These are phyloP conservation scores for Megathymus violae DNA, from an alignment of 1,140 invertebrate genomes.

Conservation along the genomic window DNA sequence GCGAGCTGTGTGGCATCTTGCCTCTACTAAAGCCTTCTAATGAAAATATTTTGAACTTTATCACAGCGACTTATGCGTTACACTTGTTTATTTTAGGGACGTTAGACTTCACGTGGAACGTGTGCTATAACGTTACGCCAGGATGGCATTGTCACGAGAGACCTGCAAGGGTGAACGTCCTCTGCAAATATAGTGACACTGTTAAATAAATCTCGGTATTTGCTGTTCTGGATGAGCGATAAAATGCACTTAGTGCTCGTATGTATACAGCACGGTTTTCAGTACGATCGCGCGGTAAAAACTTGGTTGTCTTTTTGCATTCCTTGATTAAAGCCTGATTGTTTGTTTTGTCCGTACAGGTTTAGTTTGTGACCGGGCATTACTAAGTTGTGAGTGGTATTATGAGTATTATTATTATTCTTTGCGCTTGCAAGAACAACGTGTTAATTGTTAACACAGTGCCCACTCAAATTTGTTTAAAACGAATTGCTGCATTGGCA, in stretches of 20 bases:
- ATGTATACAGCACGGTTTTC: conserved; percentile 29
- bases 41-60: conserved; percentile 15
- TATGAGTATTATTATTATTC: background rate
- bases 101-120: background rate
- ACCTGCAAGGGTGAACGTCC: conserved; percentile 58
- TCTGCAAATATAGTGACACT: conserved; percentile 55
- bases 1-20: background rate
- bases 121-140: conserved; percentile 53
- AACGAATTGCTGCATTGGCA: too few relatives aligned
- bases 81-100: conserved; percentile 3
- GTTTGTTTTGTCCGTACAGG: conserved; percentile 16
- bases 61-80: background rate
- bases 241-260: conserved; percentile 23
- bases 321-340: conserved; percentile 34
- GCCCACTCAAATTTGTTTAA: too few relatives aligned
- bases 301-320: conserved; percentile 18
- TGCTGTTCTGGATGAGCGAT: conserved; percentile 41
- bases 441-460: background rate
- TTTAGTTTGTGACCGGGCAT: conserved; percentile 18
- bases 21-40: background rate
- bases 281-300: background rate
- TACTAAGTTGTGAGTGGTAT: conserved; percentile 1
- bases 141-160: conserved; percentile 62
- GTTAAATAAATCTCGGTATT: conserved; percentile 60
- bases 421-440: background rate